Conservation (phyloP, 2,113 vertebrate species). For the Lampris megalopsis region DNA sequence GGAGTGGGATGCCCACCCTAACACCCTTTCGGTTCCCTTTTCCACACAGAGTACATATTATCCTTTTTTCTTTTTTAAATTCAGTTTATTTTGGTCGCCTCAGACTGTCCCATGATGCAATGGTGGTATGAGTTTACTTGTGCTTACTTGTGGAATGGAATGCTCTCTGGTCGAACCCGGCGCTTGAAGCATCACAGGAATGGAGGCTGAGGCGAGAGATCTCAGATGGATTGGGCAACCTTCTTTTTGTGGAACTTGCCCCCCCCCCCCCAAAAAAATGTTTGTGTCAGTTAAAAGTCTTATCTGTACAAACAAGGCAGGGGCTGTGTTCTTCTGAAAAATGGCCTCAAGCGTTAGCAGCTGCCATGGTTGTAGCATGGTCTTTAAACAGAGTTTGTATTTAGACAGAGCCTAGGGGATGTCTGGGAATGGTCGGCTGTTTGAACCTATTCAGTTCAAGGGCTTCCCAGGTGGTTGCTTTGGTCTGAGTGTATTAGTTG, state of each 20-base stretch:
- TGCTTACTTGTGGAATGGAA: conserved; percentile 79
- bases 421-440: neutral
- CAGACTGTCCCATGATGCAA: conserved; percentile 61
- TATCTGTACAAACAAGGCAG: conserved; percentile 52
- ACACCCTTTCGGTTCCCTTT: neutral
- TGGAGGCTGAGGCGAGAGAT: conserved; percentile 61
- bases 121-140: conserved; percentile 61
- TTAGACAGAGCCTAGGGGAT: neutral
- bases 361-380: conserved; percentile 7
- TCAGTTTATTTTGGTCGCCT: conserved; percentile 61
- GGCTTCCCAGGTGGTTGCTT: conserved; percentile 14
- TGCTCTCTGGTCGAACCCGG: conserved; percentile 60
- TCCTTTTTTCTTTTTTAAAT: conserved; percentile 29
- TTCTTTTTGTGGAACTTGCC: conserved; percentile 35
- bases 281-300: conserved; percentile 51
- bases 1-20: too few species aligned
- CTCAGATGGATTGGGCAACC: conserved; percentile 58
- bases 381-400: conserved; percentile 8
- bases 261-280: conserved; percentile 12
- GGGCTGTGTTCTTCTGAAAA: conserved; percentile 53
- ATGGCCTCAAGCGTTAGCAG: conserved; percentile 43
- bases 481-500: conserved; percentile 1
- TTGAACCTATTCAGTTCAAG: conserved; percentile 6
- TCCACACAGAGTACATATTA: conserved; percentile 30
- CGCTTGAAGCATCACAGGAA: conserved; percentile 72